Evolutionary conservation across 2,797 vertebrate genomes (phyloP).

Genomic region (Falco concolor): DNA sequence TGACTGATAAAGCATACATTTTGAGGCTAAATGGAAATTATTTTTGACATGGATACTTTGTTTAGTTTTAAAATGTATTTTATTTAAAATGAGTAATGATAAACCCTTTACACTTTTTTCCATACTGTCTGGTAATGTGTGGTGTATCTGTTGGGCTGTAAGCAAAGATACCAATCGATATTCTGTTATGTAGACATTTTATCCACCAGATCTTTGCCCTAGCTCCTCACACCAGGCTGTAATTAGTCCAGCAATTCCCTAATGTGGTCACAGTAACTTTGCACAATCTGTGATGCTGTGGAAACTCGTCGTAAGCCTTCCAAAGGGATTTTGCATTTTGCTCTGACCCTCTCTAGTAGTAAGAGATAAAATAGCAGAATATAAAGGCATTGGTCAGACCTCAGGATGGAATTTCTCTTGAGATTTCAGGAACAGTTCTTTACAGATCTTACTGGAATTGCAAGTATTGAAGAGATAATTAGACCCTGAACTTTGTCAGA

Average conservation of each 20-base stretch:
- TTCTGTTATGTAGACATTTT: neutral
- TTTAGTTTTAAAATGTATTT: neutral
- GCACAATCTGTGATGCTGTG: neutral
- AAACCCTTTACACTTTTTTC: neutral
- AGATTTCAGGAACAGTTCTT: neutral
- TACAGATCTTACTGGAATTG: neutral
- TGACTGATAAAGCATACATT: neutral
- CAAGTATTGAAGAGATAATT: neutral
- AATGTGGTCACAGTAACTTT: neutral
- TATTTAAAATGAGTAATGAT: neutral
- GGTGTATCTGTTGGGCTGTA: neutral
- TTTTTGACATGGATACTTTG: neutral
- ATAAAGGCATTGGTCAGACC: neutral
- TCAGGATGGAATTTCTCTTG: neutral
- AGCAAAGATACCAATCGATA: neutral
- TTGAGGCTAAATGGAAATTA: neutral
- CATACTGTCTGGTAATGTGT: neutral
- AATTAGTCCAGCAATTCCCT: neutral
- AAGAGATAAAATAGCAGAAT: neutral
- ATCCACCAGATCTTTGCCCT: neutral
- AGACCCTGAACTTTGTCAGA: neutral
- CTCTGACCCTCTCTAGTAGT: neutral
- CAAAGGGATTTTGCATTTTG: neutral
- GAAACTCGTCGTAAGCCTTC: neutral
- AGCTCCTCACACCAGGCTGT: neutral